Evolutionary conservation across 1,140 invertebrate species (phyloP).

Genomic region (Drosophila arawakana): DNA sequence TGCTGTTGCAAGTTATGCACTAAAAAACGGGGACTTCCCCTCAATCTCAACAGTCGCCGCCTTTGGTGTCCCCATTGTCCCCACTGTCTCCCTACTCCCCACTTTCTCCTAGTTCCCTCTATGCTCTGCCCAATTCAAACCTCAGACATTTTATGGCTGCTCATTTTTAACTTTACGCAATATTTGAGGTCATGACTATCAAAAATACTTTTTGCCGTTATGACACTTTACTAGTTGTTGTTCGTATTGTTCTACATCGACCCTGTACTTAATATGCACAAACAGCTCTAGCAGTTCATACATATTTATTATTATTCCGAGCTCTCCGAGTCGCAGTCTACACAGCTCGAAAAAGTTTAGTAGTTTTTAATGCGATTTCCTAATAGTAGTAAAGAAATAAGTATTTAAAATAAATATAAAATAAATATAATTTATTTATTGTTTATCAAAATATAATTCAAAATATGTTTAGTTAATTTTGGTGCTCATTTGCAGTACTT

Average conservation of each 20-base stretch:
- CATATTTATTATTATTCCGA: no score
- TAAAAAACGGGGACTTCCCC: constrained; percentile 50
- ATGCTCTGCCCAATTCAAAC: not conserved
- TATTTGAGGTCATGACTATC: constrained; percentile 73
- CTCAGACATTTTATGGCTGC: constrained; percentile 58
- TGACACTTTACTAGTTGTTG: constrained; percentile 12
- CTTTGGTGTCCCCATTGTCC: not conserved
- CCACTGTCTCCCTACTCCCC: not conserved
- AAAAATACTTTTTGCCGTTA: constrained; percentile 70
- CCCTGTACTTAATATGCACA: not conserved
- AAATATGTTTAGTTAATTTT: no score
- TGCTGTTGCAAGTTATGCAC: constrained; percentile 66
- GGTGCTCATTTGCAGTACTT: no score
- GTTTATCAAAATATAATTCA: no score
- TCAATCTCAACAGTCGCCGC: not conserved
- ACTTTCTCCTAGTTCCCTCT: no score
- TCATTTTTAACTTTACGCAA: constrained; percentile 53
- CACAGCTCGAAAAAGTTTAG: no score
- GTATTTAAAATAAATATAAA: no score
- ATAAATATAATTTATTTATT: no score
- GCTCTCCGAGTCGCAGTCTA: no score
- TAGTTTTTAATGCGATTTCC: no score
- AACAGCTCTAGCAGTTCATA: no score
- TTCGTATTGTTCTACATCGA: not conserved
- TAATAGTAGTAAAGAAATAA: no score